Evolutionary conservation across 2,888 invertebrate species (phyloP), one percentile per base, ranked within the genome.

Genomic region (Ariolimax columbianus): DNA sequence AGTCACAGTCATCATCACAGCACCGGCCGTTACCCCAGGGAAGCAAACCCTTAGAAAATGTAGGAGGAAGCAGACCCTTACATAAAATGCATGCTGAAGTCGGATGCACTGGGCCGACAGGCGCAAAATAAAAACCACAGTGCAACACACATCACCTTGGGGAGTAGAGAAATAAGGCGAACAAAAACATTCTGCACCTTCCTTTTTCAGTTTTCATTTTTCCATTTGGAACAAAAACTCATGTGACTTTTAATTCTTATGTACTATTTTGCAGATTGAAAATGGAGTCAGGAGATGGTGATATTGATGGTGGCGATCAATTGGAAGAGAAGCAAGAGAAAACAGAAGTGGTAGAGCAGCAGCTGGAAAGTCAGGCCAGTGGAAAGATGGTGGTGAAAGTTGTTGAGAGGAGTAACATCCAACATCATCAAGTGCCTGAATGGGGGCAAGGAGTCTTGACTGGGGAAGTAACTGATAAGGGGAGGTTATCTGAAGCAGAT

Each of bases 201-300:
- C n/a, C n/a, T n/a, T n/a, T n/a, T n/a, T n/a, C n/a, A n/a, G n/a
- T n/a, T n/a, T n/a, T n/a, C n/a, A n/a, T n/a, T n/a, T n/a, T n/a
- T n/a, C n/a, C n/a, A n/a, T n/a, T n/a, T n/a, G n/a, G n/a, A n/a
- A n/a, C n/a, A n/a, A n/a, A n/a, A n/a, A n/a, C n/a, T 4, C 59
- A 59, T 59, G 23, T 59, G 59, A 26, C 59, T 59, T 19, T 26
- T 19, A 26, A 4, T 4, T 59, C 4, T 30, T 19, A 30, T 66
- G n/a, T 33, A 2, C 7, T 66, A 26, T 63, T 78, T 63, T 78
- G 26, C 78, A 78, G 78, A 26, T 59, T 38, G n/a, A n/a, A 43
- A 17, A 81, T 81, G 81, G 81, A 81, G 51, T 51, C 55, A 0
- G 51, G 51, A 70, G 66, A 68, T 68, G 70, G 68, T 30, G 77